Base-by-base conservation (phyloP, 2,888 invertebrate genomes). In the Sclerodermus sp. region DNA sequence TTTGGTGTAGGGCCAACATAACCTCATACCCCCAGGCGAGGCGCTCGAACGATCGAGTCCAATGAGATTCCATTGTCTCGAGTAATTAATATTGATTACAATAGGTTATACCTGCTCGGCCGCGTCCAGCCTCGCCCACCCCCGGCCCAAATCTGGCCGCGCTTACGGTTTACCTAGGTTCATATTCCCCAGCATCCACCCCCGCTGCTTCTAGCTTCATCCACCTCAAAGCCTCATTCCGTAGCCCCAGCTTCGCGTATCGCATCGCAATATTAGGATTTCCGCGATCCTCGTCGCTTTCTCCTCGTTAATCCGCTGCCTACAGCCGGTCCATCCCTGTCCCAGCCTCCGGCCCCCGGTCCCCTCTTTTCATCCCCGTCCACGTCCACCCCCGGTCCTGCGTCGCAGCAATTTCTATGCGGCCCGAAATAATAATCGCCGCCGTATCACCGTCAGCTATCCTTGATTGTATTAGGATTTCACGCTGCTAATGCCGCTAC, bases 61-160 rank as follows among this genome's bases (percentile, higher is more conserved):
- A 77, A 77, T 77, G 76, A 77, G 77, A 77, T 77, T 76, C 77
- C 74, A 78, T 78, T 78, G 78, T 78, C 76, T 73, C 73, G 73
- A 74, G 76, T 78, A 78, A 78, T 78, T 78, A 78, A 78, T 78
- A 77, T 77, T 77, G 77, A 77, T 77, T 77, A 76, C 76, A 74
- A 76, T 74, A 66, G 76, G 71, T 74, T 74, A 72, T 72, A 74
- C 72, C 74, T 72, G 70, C 68, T 68, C 67, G 64, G 64, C 60
- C 66, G 66, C 67, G 62, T 66, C 68, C 63, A 64, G 57, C 61
- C 52, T 57, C 59, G 56, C 54, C 43, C 41, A 40, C 45, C 30
- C 49, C 49, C 45, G 47, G 13, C 39, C 39, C 16, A 12, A 10
- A n/a, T 15, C 39, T 39, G 14, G n/a, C 18, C 15, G 10, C 58